Conservation (phyloP, 1,140 invertebrate species). For the Kradibia gibbosae region DNA sequence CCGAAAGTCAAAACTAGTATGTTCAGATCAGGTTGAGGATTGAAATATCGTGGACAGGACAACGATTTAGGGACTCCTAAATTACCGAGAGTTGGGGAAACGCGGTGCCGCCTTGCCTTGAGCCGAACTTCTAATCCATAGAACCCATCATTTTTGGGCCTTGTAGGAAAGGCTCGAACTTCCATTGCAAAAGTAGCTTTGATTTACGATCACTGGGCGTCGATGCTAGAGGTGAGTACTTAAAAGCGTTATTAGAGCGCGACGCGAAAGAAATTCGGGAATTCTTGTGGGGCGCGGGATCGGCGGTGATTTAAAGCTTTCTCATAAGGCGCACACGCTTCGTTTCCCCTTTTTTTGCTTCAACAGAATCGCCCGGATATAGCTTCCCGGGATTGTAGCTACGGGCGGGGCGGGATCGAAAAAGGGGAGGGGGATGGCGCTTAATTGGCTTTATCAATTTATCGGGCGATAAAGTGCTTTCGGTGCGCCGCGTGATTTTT, state of each 20-base stretch:
- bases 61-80: neutral
- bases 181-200: neutral
- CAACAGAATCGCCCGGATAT: neutral
- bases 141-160: neutral
- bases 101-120: too few relatives aligned
- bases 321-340: slow-evolving; percentile 31
- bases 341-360: neutral
- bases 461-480: slow-evolving; percentile 39
- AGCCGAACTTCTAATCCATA: neutral
- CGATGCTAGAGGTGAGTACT: slow-evolving; percentile 35
- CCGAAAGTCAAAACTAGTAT: too few relatives aligned
- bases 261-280: slow-evolving; percentile 36
- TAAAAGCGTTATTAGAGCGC: slow-evolving; percentile 41
- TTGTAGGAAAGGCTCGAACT: neutral
- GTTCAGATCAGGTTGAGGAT: too few relatives aligned
- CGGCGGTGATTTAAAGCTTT: slow-evolving; percentile 41
- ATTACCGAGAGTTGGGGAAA: neutral
- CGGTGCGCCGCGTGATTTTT: slow-evolving; percentile 3
- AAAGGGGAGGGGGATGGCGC: neutral
- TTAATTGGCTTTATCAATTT: slow-evolving; percentile 50
- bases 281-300: slow-evolving; percentile 28
- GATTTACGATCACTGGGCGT: slow-evolving; percentile 4
- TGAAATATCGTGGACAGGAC: neutral
- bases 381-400: too few relatives aligned
- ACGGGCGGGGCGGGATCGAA: neutral